Evolutionary conservation across 2,113 vertebrate genomes (phyloP).

Genomic region (Dunckerocampus dactyliophorus): DNA sequence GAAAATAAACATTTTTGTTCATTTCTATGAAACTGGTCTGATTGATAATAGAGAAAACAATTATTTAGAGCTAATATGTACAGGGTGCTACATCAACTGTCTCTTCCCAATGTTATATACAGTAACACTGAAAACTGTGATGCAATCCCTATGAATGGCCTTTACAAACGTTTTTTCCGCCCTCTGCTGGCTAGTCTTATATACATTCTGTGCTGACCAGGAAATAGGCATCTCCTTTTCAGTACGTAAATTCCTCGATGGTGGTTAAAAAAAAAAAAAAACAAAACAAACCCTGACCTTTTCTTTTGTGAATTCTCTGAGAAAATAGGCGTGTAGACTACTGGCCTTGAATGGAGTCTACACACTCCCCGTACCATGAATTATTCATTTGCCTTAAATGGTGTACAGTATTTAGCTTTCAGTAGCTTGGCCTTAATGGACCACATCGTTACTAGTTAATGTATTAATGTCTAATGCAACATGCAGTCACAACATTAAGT

Average conservation of each 20-base stretch:
- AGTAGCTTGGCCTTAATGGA: neutral
- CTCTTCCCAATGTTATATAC: too few relatives aligned
- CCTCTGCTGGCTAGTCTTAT: constrained; percentile 1
- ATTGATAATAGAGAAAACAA: too few relatives aligned
- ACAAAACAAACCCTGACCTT: too few relatives aligned
- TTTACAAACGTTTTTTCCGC: neutral
- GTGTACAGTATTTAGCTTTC: neutral
- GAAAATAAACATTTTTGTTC: too few relatives aligned
- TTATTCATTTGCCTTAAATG: constrained; percentile 2
- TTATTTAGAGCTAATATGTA: too few relatives aligned
- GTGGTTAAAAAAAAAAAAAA: neutral
- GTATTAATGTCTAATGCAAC: neutral
- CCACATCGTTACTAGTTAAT: neutral
- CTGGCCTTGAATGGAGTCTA: neutral
- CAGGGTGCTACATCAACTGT: too few relatives aligned
- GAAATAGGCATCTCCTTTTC: neutral
- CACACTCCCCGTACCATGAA: neutral
- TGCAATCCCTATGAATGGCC: neutral
- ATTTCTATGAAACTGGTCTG: too few relatives aligned
- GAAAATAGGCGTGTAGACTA: neutral
- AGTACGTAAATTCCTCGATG: neutral
- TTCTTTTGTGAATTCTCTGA: too few relatives aligned
- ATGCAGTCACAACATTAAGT: neutral
- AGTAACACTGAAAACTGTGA: too few relatives aligned
- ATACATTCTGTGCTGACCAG: neutral